Conservation (phyloP, 2,797 vertebrate genomes). For the Lindbergichthys nudifrons region DNA sequence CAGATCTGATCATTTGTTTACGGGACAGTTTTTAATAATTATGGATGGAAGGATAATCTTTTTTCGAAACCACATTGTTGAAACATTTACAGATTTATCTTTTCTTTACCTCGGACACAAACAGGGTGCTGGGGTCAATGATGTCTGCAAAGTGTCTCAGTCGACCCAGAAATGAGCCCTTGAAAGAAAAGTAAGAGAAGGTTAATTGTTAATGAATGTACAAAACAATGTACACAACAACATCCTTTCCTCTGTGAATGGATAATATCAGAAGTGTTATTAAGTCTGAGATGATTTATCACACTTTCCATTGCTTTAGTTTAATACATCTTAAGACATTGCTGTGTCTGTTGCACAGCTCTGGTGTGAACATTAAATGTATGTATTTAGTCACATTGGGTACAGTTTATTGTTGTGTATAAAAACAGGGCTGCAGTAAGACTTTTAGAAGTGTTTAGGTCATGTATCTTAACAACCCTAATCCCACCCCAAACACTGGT, state of each 20-base stretch:
- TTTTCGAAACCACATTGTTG: no score
- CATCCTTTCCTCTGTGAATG: background rate
- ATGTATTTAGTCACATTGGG: background rate
- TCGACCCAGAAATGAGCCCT: slow-evolving; percentile 92
- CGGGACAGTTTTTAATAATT: no score
- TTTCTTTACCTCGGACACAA: slow-evolving; percentile 92
- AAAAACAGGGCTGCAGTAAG: background rate
- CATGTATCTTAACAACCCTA: background rate
- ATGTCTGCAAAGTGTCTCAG: slow-evolving; percentile 94
- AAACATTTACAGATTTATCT: no score
- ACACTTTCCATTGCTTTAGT: background rate
- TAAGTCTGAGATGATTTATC: slow-evolving; percentile 12
- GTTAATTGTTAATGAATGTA: slow-evolving; percentile 16
- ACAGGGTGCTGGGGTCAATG: slow-evolving; percentile 93
- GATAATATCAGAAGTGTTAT: slow-evolving; percentile 1
- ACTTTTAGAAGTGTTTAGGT: background rate
- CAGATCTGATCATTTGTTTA: no score
- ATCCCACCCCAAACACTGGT: background rate
- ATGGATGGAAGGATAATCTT: no score
- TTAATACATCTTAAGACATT: background rate
- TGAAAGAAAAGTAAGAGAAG: slow-evolving; percentile 35
- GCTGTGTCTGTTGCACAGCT: slow-evolving; percentile 1
- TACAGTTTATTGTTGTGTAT: background rate
- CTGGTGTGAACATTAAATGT: background rate
- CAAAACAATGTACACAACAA: background rate